These are phyloP conservation scores for Hoplodrina blanda DNA, from an alignment of 2,888 invertebrate species.

Conservation along the genomic window DNA sequence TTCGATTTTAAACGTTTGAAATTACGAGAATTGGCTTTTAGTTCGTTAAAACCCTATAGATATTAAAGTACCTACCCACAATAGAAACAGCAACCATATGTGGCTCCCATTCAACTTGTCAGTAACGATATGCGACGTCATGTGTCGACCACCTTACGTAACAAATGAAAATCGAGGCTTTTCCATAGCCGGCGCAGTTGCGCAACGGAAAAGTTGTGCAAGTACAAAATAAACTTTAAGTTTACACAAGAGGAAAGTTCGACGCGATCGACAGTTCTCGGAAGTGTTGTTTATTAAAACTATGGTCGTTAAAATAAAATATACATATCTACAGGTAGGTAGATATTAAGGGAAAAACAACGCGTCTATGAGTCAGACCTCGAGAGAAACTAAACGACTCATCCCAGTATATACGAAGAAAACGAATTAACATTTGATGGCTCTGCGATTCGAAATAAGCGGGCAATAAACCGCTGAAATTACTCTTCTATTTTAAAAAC, in stretches of 20 bases:
- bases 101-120: slow-evolving; percentile 57
- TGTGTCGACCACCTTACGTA: slow-evolving; percentile 68
- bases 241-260: slow-evolving; percentile 73
- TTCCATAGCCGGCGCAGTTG: slow-evolving; percentile 68
- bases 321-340: slow-evolving; percentile 28
- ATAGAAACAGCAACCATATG: slow-evolving; percentile 57
- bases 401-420: slow-evolving; percentile 28
- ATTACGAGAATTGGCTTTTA: too few species aligned
- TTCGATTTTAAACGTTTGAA: too few species aligned
- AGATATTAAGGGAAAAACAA: slow-evolving; percentile 56
- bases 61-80: slow-evolving; percentile 37
- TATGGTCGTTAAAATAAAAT: slow-evolving; percentile 70
- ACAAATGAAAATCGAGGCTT: slow-evolving; percentile 72
- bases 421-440: slow-evolving; percentile 48
- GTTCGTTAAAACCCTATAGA: slow-evolving; percentile 36
- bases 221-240: slow-evolving; percentile 66
- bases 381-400: slow-evolving; percentile 60
- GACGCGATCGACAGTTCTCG: slow-evolving; percentile 70
- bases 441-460: slow-evolving; percentile 29
- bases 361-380: slow-evolving; percentile 69
- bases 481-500: slow-evolving; percentile 29
- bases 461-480: slow-evolving; percentile 30
- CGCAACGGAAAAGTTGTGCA: slow-evolving; percentile 75
- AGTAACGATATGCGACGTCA: slow-evolving; percentile 60
- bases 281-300: slow-evolving; percentile 72